Conservation (phyloP, 2,113 vertebrate genomes). For the Daphoenositta chrysoptera region DNA sequence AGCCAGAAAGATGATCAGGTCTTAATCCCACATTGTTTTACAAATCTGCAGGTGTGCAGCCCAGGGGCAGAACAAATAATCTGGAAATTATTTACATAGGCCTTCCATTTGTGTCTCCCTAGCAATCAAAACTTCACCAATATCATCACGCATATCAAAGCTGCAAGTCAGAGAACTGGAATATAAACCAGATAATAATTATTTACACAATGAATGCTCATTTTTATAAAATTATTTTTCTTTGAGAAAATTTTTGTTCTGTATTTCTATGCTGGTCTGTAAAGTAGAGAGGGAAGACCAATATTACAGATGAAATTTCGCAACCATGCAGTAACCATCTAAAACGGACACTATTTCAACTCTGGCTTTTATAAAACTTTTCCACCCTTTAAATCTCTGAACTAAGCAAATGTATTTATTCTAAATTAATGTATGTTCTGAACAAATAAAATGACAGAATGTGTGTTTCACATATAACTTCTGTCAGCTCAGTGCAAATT, state of each 20-base stretch:
- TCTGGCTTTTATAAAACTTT: neutral
- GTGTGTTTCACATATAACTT: neutral
- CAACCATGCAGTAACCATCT: neutral
- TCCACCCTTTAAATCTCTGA: neutral
- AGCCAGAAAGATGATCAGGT: neutral
- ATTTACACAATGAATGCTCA: neutral
- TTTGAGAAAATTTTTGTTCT: neutral
- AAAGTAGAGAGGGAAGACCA: neutral
- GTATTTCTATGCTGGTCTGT: neutral
- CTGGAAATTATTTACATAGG: neutral
- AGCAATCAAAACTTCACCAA: neutral
- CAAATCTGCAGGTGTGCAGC: neutral
- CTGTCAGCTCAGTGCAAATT: neutral
- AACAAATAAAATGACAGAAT: neutral
- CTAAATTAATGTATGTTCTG: neutral
- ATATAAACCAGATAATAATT: neutral
- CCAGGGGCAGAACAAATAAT: neutral
- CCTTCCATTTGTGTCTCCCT: neutral
- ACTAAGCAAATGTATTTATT: neutral
- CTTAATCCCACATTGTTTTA: neutral
- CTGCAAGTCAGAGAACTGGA: neutral
- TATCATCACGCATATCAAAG: neutral
- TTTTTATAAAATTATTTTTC: neutral
- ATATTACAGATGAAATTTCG: neutral
- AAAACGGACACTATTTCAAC: neutral